These are phyloP conservation scores for Charaxes varanes DNA, from an alignment of 1,140 invertebrate species.

Conservation along the genomic window DNA sequence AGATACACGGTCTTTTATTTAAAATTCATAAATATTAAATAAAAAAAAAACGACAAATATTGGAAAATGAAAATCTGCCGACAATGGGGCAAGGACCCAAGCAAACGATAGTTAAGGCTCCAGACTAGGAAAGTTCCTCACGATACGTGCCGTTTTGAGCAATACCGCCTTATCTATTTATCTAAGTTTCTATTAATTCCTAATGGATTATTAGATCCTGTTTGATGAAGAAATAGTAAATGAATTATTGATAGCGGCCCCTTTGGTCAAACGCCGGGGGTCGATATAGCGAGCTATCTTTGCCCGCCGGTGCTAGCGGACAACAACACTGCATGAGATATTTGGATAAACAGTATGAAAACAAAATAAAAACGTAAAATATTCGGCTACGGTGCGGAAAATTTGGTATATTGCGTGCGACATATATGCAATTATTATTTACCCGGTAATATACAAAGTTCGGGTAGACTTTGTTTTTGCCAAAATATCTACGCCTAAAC, in stretches of 20 bases:
- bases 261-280: conserved; percentile 61
- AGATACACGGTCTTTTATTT: too few relatives aligned
- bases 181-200: too few relatives aligned
- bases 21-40: too few relatives aligned
- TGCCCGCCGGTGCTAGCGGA: conserved; percentile 65
- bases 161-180: too few relatives aligned
- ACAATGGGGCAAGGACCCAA: too few relatives aligned
- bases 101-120: too few relatives aligned
- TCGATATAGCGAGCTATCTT: conserved; percentile 65
- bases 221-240: too few relatives aligned
- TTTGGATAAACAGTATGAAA: conserved; percentile 11
- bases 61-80: too few relatives aligned
- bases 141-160: too few relatives aligned
- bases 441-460: conserved; percentile 51
- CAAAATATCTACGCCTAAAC: conserved; percentile 67
- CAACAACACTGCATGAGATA: conserved; percentile 32
- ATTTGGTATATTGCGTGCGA: conserved; percentile 33
- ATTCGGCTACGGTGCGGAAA: conserved; percentile 8
- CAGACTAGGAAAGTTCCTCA: too few relatives aligned
- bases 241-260: conserved; percentile 50
- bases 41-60: too few relatives aligned
- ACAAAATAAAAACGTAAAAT: conserved; percentile 6
- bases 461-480: conserved; percentile 66
- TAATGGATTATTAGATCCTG: too few relatives aligned
- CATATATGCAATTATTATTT: conserved; percentile 57